A percentile compares a stretch with the other conserved stretches of the same genome.
These are phyloP conservation scores for Oceanites oceanicus DNA, from an alignment of 2,113 vertebrate genomes.

Conservation along the genomic window DNA sequence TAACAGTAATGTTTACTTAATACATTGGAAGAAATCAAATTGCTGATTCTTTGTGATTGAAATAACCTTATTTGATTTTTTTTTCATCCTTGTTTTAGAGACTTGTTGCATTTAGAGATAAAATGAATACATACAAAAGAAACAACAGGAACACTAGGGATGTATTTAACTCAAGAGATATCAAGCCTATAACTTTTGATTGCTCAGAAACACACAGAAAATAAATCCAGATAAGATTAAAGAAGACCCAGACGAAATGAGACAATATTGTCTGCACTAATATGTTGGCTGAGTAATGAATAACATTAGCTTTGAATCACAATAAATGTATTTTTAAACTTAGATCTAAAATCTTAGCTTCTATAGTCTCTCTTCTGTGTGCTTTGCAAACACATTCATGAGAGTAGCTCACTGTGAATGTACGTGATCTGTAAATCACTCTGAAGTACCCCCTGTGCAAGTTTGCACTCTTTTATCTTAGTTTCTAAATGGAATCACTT, in stretches of 20 bases:
- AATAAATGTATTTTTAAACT: constrained; percentile 68
- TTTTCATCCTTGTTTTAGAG: constrained; percentile 26
- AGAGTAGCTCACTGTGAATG: constrained; percentile 5
- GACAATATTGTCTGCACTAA: constrained; percentile 69
- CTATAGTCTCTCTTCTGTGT: constrained; percentile 7
- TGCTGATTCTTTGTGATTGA: constrained; percentile 54
- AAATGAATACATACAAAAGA: constrained; percentile 30
- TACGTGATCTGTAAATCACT: not conserved
- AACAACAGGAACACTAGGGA: constrained; percentile 55
- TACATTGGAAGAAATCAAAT: constrained; percentile 17
- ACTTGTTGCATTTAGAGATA: too few species aligned
- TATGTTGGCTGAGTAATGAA: constrained; percentile 68
- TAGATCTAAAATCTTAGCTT: constrained; percentile 46
- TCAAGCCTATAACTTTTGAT: constrained; percentile 73
- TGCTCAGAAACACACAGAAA: constrained; percentile 69
- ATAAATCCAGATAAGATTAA: constrained; percentile 75
- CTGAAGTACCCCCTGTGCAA: not conserved
- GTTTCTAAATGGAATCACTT: not conserved
- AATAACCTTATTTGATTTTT: constrained; percentile 54
- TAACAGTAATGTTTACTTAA: constrained; percentile 58
- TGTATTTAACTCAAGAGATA: constrained; percentile 67
- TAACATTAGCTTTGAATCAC: constrained; percentile 64
- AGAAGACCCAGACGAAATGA: constrained; percentile 64
- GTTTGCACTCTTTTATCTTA: constrained; percentile 4
- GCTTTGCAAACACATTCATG: constrained; percentile 32